Conservation (phyloP, 2,113 vertebrate species). For the Planiliza haematocheilus region DNA sequence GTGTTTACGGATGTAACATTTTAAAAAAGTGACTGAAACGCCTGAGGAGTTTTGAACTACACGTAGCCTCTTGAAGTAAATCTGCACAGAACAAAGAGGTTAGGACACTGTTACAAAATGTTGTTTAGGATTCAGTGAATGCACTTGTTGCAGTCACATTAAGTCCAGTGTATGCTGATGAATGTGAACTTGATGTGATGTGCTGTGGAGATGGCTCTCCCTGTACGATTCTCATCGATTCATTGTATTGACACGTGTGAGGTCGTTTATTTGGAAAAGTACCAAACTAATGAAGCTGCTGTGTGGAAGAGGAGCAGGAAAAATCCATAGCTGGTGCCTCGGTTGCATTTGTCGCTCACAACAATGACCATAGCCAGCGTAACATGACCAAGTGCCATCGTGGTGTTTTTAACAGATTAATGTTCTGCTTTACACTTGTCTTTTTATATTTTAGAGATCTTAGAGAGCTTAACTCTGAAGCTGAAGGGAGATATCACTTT, state of each 20-base stretch:
- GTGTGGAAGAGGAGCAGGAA: neutral
- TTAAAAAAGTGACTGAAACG: slow-evolving; percentile 1
- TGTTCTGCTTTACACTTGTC: neutral
- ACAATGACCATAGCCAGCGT: too few species aligned
- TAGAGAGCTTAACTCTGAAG: too few species aligned
- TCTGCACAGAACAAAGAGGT: neutral
- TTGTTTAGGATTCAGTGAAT: neutral
- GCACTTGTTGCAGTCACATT: neutral
- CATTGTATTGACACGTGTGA: neutral
- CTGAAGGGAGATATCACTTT: too few species aligned
- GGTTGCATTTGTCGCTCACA: neutral
- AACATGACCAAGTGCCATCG: neutral
- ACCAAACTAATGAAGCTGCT: neutral
- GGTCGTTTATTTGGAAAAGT: neutral
- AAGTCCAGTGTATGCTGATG: neutral
- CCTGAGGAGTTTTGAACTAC: neutral
- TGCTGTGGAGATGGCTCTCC: neutral
- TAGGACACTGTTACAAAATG: neutral
- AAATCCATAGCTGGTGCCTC: neutral
- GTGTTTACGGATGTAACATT: slow-evolving; percentile 9
- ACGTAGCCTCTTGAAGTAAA: slow-evolving; percentile 2
- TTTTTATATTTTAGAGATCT: too few species aligned
- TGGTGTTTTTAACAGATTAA: neutral
- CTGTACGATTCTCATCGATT: neutral
- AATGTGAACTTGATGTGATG: neutral